Evolutionary conservation across 2,797 vertebrate species (phyloP).

Genomic region (Acestrorhynchus altus): DNA sequence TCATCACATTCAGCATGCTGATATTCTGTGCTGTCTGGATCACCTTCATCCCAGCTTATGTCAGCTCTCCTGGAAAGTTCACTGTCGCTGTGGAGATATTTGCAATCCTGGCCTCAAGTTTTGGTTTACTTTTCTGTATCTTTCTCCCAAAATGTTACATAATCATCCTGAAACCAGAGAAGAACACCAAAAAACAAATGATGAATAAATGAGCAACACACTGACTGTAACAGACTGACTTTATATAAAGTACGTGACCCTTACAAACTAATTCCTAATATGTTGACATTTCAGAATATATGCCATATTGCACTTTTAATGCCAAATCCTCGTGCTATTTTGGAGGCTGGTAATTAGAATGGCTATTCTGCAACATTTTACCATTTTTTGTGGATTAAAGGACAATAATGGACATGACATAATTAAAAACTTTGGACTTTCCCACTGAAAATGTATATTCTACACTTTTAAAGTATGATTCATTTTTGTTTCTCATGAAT

Average conservation of each 20-base stretch:
- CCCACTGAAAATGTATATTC: no score
- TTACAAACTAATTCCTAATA: neutral
- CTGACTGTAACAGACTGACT: neutral
- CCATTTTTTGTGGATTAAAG: no score
- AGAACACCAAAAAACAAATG: slow-evolving; percentile 64
- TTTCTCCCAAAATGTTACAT: slow-evolving; percentile 65
- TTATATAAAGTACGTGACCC: neutral
- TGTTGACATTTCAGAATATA: no score
- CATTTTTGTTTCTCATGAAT: no score
- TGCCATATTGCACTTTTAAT: no score
- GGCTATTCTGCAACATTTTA: no score
- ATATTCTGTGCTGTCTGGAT: slow-evolving; percentile 79
- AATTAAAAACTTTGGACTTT: no score
- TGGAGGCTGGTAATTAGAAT: no score
- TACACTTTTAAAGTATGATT: no score
- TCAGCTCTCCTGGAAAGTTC: slow-evolving; percentile 65
- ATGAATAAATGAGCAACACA: slow-evolving; percentile 42
- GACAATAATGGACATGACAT: no score
- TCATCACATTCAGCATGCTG: slow-evolving; percentile 81
- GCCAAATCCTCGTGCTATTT: no score
- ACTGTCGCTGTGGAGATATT: slow-evolving; percentile 61
- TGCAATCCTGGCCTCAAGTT: slow-evolving; percentile 63
- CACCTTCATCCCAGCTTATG: slow-evolving; percentile 73
- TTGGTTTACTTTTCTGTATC: slow-evolving; percentile 58
- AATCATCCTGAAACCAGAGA: slow-evolving; percentile 62